Base-by-base conservation (phyloP, 2,113 vertebrate genomes). In the Heloderma charlesbogerti region DNA sequence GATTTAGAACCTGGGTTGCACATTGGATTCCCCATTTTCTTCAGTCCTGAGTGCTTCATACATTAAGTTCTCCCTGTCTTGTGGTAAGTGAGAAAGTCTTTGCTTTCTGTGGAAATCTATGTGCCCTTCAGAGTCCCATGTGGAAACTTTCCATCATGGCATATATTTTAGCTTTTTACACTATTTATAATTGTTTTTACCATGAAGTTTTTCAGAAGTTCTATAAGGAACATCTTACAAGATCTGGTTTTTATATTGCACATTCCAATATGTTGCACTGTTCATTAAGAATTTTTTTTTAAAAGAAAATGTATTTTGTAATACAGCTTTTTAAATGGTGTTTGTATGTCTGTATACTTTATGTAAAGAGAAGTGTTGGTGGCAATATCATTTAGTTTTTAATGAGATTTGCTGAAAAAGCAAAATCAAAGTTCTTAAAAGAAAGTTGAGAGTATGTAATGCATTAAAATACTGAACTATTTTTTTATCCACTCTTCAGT, bases 151-250 rank as follows among this genome's bases (percentile, higher is more conserved):
- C 3, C 6, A 37, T 67, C 80, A 54, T 25, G 20, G 48, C 25
- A 27, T 51, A 29, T n/a, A 16, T 51, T 81, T 72, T 54, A 92
- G 67, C 87, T 89, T 89, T 83, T 92, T 94, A 45, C 94, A 85
- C 54, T 15, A 95, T 97, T 96, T 97, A 96, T 97, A 96, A 92
- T 86, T 88, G 79, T 94, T 92, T 13, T 83, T 89, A 72, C 88
- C 97, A 96, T 96, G 97, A 94, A 96, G 96, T 94, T 95, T 96
- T 96, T 96, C 89, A 0, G 96, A 97, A 96, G 90, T 96, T 97
- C 94, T 95, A 45, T 84, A 91, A 92, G 84, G 91, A 92, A 91
- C 83, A 75, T 72, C 72, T 89, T 48, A 25, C 0, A 0, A 88
- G 91, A 92, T 93, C 87, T 89, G 95, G 93, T 94, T 95, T 45